Evolutionary conservation across 2,113 vertebrate species (phyloP), one percentile per base, ranked within the genome.

Genomic region (Misgurnus mizolepis): DNA sequence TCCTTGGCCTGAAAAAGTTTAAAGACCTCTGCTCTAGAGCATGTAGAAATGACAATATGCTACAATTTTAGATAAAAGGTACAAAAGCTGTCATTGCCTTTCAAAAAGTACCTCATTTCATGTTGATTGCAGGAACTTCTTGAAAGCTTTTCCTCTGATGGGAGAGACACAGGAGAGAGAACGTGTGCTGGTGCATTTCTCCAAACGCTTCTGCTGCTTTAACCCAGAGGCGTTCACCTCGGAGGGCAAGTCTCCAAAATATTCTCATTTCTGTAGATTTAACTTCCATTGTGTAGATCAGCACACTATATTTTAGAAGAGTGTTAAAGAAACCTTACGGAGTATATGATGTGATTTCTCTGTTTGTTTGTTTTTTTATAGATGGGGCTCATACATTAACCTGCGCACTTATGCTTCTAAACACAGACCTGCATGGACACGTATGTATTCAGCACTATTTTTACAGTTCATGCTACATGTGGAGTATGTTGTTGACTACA

Each of bases 151-250:
- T 79, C 93, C 93, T 14, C 83, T 94, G 80, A 94, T 94, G 93
- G 93, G 93, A 41, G 93, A 94, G 87, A 94, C 93, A 3, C 93
- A 94, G 87, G 93, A 94, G 86, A 88, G 93, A 83, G 93, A 94
- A 76, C 73, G 93, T 71, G 87, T 94, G 67, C 87, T 94, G 2
- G 93, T 94, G 7, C 93, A 94, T 75, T 94, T 94, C 87, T 94
- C 93, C 79, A 92, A 87, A 86, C 91, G 93, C 75, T 94, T 92
- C 90, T 94, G 93, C 82, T 88, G 88, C 78, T 93, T 91, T 80
- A 94, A 93, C 85, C 90, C 89, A 9, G 90, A 91, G 68, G 90
- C 86, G 1, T 88, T 87, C 53, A 86, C 88, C 7, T 89, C 88
- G 50, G 92, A 94, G 88, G 93, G 92, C 89, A 86, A 89, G 88